Conservation (phyloP, 2,888 invertebrate genomes). For the Steinernema carpocapsae region DNA sequence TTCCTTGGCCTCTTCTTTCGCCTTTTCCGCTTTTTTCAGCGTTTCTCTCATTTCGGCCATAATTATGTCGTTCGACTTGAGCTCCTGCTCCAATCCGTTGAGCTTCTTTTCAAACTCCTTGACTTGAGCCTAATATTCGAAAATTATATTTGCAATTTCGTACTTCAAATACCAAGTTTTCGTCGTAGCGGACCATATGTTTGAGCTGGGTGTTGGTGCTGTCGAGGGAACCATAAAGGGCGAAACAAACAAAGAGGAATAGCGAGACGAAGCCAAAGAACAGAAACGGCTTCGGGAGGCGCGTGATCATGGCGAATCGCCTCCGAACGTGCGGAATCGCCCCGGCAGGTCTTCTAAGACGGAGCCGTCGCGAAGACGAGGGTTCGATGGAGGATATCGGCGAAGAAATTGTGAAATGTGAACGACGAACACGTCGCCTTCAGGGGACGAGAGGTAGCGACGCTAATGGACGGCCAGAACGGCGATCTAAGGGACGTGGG, state of each 20-base stretch:
- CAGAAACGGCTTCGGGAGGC: conserved; percentile 4
- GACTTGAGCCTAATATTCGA: background rate
- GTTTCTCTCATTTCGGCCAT: conserved; percentile 21
- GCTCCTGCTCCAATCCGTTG: conserved; percentile 1
- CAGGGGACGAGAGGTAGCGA: background rate
- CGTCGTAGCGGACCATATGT: conserved; percentile 15
- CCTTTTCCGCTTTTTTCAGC: conserved; percentile 17
- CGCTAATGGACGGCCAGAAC: conserved; percentile 10
- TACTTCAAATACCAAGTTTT: background rate
- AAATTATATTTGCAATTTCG: background rate
- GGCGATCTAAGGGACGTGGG: no score
- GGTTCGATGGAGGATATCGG: background rate
- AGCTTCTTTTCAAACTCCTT: conserved; percentile 20
- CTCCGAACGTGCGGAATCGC: background rate
- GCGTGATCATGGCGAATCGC: background rate
- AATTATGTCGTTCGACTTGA: conserved; percentile 5
- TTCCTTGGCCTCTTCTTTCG: conserved; percentile 18
- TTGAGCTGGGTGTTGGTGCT: no score
- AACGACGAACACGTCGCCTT: conserved; percentile 10
- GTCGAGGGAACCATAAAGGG: conserved; percentile 3
- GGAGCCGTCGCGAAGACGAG: background rate
- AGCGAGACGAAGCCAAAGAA: conserved; percentile 6
- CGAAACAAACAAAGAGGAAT: conserved; percentile 18
- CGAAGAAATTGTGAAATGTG: background rate
- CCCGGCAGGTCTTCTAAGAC: background rate